Evolutionary conservation across 2,113 vertebrate genomes (phyloP), one percentile per base, ranked within the genome.

Genomic region (Neodontobutis hainanensis): DNA sequence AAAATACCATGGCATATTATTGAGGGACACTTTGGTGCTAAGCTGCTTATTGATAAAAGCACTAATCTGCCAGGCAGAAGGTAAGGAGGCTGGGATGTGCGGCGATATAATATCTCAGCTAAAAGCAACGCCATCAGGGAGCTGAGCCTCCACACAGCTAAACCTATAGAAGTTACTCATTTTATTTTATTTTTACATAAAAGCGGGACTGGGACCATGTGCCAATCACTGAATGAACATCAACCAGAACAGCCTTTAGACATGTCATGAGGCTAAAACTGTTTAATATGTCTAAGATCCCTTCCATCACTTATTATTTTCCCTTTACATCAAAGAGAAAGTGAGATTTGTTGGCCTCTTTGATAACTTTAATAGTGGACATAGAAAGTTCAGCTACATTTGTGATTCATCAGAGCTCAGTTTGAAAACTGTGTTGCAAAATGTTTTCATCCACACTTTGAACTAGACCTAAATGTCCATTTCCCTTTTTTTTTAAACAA

Each of bases 31-130:
- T 92, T 88, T 90, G 87, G 88, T 87, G 82, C 85, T 92, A 92
- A 92, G 92, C 91, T 91, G 90, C 90, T 93, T 92, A 93, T 91
- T 91, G 92, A 92, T 92, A 92, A 92, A 92, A 92, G 90, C 90
- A 89, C 89, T 93, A 92, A 93, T 92, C 92, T 92, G 90, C 84
- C 86, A 89, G 89, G 88, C 86, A 90, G 91, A 92, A 91, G 90
- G 92, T 92, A 92, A 92, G 85, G 84, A 91, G 89, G 85, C 80
- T 85, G 84, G 85, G 75, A 84, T 89, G 87, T 87, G 85, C 83
- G 83, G 82, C 74, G 90, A 92, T 92, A 92, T 92, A 90, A 88
- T 92, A 92, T 92, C 84, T 87, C 68, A 82, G 90, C 91, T 88
- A 86, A 91, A 91, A 83, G 88, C 88, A 89, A 89, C 80, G 84